Evolutionary conservation across 2,888 invertebrate genomes (phyloP).

Genomic region (Sphinx pinastri): DNA sequence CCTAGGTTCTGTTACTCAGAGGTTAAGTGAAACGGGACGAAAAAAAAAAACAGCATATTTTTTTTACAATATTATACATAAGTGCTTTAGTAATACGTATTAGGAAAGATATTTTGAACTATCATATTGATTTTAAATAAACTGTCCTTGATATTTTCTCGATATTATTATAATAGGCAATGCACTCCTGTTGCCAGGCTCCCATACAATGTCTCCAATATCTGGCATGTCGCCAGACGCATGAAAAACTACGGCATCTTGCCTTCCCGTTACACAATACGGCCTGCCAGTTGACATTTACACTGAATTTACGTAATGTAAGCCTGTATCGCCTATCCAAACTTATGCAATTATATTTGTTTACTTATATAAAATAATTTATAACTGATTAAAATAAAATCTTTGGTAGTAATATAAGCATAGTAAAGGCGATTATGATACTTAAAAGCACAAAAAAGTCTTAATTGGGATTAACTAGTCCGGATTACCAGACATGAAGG

Average conservation of each 20-base stretch:
- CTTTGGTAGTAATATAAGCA: background rate
- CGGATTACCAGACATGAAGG: no score
- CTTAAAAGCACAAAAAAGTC: no score
- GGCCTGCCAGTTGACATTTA: background rate
- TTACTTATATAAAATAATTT: background rate
- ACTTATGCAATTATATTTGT: background rate
- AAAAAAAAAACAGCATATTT: no score
- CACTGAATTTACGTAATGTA: conserved; percentile 2
- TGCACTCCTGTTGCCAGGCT: conserved; percentile 12
- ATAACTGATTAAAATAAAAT: background rate
- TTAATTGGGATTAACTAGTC: no score
- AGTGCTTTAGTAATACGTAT: no score
- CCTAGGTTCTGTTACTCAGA: no score
- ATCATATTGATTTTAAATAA: no score
- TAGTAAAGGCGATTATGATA: background rate
- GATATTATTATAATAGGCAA: conserved; percentile 13
- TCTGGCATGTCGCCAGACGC: conserved; percentile 1
- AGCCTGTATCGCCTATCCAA: background rate
- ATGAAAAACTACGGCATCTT: conserved; percentile 8
- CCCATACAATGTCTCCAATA: background rate
- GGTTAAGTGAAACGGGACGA: no score
- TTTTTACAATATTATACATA: no score
- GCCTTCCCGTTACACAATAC: conserved; percentile 7
- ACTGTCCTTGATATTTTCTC: conserved; percentile 12
- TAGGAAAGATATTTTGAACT: no score